Percentiles rank a stretch among this genome's conserved stretches.
Evolutionary conservation across 2,888 invertebrate genomes (phyloP).

Genomic region (Selenia dentaria): DNA sequence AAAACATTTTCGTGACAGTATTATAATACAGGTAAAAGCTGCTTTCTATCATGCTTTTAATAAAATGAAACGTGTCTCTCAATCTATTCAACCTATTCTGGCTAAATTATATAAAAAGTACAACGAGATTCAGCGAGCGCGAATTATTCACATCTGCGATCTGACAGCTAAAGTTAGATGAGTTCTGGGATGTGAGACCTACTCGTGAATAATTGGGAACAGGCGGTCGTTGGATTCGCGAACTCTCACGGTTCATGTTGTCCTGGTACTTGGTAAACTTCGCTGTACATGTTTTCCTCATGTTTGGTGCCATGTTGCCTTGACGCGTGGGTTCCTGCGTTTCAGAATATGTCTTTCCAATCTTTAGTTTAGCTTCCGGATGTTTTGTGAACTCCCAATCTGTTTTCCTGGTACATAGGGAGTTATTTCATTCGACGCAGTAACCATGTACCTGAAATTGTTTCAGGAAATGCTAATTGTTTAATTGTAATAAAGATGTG

Average conservation of each 20-base stretch:
- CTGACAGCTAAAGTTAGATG: conserved; percentile 60
- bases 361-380: neutral
- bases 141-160: conserved; percentile 53
- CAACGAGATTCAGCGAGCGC: conserved; percentile 15
- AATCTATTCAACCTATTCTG: too few species aligned
- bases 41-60: too few species aligned
- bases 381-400: neutral
- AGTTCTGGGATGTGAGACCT: conserved; percentile 53
- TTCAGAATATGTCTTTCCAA: neutral
- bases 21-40: too few species aligned
- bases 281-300: neutral
- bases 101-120: conserved; percentile 22
- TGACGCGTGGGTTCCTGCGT: neutral
- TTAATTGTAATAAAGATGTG: too few species aligned
- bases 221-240: conserved; percentile 37
- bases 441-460: too few species aligned
- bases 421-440: too few species aligned
- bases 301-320: neutral
- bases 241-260: conserved; percentile 17
- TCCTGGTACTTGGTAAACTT: conserved; percentile 10
- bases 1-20: too few species aligned
- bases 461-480: too few species aligned
- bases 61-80: too few species aligned
- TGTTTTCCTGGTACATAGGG: neutral
- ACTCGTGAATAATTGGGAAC: conserved; percentile 58